Evolutionary conservation across 2,113 vertebrate species (phyloP).

Genomic region (Passer montanus): DNA sequence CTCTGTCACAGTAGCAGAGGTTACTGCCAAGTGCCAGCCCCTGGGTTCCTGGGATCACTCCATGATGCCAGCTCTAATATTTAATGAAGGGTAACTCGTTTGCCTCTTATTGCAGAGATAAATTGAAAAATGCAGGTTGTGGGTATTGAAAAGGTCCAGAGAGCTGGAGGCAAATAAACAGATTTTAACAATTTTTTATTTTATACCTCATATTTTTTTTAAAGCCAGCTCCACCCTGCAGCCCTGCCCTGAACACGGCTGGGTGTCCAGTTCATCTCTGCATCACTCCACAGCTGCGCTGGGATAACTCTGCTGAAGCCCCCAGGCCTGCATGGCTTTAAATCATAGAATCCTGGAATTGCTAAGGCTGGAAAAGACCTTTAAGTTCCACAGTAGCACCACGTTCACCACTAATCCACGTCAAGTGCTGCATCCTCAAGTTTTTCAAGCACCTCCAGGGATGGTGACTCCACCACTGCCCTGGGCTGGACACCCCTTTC

Average conservation of each 20-base stretch:
- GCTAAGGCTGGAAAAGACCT: neutral
- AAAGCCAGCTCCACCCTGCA: fast-evolving
- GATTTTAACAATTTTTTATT: neutral
- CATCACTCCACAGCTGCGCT: neutral
- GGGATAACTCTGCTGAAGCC: neutral
- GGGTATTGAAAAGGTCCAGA: neutral
- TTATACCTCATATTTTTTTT: neutral
- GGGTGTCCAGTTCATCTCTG: neutral
- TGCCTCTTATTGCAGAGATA: neutral
- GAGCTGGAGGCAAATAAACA: neutral
- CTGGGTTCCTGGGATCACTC: neutral
- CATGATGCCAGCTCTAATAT: neutral
- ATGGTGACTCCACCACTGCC: neutral
- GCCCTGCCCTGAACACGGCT: fast-evolving
- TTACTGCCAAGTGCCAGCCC: neutral
- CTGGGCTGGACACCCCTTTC: neutral
- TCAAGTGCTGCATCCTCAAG: neutral
- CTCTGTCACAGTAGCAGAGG: neutral
- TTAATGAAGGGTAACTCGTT: neutral
- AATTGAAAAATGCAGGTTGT: neutral
- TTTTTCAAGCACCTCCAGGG: neutral
- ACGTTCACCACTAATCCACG: neutral
- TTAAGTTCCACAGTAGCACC: neutral
- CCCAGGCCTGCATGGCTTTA: neutral
- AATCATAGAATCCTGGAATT: neutral